phyloP scores from a whole-genome alignment of 2,113 vertebrate genomes.

The Eclectus roratus region DNA sequence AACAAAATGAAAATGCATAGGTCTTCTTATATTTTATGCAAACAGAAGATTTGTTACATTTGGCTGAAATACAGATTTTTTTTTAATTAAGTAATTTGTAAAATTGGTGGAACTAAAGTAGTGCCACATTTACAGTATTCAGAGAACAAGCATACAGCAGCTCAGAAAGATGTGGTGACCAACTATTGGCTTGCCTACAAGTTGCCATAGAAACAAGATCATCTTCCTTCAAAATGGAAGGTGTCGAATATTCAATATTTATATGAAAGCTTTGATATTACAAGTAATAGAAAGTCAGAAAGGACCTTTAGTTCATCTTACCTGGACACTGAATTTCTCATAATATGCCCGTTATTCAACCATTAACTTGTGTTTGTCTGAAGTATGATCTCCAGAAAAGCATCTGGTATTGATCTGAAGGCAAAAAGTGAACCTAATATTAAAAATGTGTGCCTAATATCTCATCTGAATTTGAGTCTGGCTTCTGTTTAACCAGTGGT shows the following conservation, averaged over 20 bases:
- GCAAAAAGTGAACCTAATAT: background rate
- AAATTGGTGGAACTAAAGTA: background rate
- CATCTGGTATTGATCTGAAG: background rate
- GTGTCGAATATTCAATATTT: slow-evolving; percentile 2
- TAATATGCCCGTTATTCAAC: background rate
- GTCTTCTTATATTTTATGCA: background rate
- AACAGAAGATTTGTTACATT: background rate
- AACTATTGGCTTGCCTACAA: background rate
- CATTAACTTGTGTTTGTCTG: background rate
- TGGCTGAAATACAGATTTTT: background rate
- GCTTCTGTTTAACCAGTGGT: background rate
- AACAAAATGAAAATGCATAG: background rate
- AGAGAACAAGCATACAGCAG: background rate
- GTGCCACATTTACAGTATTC: background rate
- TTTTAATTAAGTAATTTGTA: background rate
- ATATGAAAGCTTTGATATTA: background rate
- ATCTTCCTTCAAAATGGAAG: background rate
- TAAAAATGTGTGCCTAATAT: background rate
- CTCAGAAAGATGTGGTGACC: background rate
- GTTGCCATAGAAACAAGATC: slow-evolving; percentile 24
- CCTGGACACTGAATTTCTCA: background rate
- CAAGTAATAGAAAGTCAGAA: background rate
- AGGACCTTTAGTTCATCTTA: background rate
- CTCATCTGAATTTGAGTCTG: background rate
- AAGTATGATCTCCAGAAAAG: background rate